Base-by-base conservation (phyloP, 2,113 vertebrate genomes). In the Carassius auratus region DNA sequence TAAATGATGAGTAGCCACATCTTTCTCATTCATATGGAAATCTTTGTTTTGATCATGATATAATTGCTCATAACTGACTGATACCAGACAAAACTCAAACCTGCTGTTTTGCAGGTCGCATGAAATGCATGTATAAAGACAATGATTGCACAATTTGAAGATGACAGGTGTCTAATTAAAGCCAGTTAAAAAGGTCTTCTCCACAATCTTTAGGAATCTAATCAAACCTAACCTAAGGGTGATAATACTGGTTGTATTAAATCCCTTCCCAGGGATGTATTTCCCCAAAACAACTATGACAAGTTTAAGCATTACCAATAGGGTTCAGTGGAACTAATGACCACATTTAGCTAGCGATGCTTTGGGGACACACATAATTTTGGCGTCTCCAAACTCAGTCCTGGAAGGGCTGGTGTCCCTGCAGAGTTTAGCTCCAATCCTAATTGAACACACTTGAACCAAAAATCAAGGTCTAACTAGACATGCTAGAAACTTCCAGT, bases 1-100 rank as follows among this genome's bases (percentile, higher is more conserved):
- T 74, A 81, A 76, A 81, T 21, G 15, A 69, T 69, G 64, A 80
- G 71, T 50, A 79, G 57, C 21, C 69, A 36, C 82, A 81, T 86
- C 13, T 76, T 69, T 68, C 69, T 38, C 79, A 69, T 38, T 86
- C 10, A 88, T 55, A 71, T 84, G 84, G n/a, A 83, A 59, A 84
- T 84, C 61, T 79, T 21, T 75, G 75, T 86, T 77, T 88, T 50
- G 38, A 38, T 38, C 73, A 61, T 75, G 83, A 55, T 50, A 38
- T 17, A 73, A 81, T 68, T 12, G 15, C 45, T 74, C 26, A n/a
- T 33, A 74, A 85, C 17, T 38, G 50, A 48, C 21, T 59, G 48
- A 38, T 71, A n/a, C 19, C 36, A 38, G 10, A 62, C 55, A 79
- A 61, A 9, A 55, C 23, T 45, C 14, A 55, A 55, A 55, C 75